phyloP scores from a whole-genome alignment of 2,888 invertebrate genomes.

The Adela reaumurella region DNA sequence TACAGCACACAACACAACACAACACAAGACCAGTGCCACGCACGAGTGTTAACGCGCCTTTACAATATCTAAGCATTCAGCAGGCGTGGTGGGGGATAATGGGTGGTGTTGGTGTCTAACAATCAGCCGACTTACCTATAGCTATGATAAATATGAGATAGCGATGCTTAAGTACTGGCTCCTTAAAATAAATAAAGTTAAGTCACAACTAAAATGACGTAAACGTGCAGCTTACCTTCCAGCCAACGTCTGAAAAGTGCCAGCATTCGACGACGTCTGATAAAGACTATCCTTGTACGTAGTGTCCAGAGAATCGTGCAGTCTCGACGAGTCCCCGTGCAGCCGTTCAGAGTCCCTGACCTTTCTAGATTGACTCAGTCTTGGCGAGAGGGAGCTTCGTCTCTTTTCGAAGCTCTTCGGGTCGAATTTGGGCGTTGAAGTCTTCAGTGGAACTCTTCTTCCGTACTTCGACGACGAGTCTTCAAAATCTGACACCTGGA shows the following conservation, averaged over 20 bases:
- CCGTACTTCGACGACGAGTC: conserved; percentile 34
- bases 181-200: too few species aligned
- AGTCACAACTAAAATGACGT: too few species aligned
- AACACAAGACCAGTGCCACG: too few species aligned
- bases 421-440: conserved; percentile 29
- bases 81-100: too few species aligned
- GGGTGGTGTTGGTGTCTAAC: too few species aligned
- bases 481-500: conserved; percentile 42
- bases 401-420: conserved; percentile 25
- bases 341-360: neutral
- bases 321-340: neutral
- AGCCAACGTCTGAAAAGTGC: neutral
- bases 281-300: neutral
- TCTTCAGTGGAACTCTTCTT: conserved; percentile 22
- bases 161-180: too few species aligned
- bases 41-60: too few species aligned
- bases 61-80: too few species aligned
- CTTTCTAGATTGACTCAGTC: neutral
- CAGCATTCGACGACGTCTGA: neutral
- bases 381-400: conserved; percentile 21
- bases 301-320: conserved; percentile 9
- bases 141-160: too few species aligned
- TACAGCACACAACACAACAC: too few species aligned
- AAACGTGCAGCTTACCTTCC: neutral
- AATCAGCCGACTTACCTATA: too few species aligned